Evolutionary conservation across 2,113 vertebrate genomes (phyloP).

Genomic region (Oreochromis niloticus): DNA sequence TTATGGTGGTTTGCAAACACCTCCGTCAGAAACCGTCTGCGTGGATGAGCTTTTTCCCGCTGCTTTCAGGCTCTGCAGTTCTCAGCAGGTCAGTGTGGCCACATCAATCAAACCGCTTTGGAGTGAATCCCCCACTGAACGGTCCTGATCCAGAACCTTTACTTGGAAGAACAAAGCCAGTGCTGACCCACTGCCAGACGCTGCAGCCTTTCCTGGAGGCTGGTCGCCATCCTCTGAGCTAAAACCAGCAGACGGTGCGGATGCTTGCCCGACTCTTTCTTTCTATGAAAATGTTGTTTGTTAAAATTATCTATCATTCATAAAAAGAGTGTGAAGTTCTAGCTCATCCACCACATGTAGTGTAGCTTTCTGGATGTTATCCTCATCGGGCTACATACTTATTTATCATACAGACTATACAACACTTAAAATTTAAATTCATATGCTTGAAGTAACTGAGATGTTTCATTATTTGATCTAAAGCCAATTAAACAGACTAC

Average conservation of each 20-base stretch:
- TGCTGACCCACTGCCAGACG: background rate
- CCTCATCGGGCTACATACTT: background rate
- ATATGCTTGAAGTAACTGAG: background rate
- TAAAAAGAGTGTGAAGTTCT: background rate
- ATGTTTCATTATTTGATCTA: background rate
- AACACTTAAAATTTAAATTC: background rate
- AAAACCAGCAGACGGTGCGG: background rate
- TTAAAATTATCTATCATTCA: background rate
- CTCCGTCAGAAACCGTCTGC: background rate
- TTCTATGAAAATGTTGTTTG: background rate
- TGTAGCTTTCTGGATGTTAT: background rate
- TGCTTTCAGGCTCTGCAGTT: background rate
- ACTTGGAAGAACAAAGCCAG: background rate
- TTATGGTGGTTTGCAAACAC: background rate
- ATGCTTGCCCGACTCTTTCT: accelerated
- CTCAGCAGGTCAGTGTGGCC: background rate
- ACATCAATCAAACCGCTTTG: background rate
- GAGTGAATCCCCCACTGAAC: background rate
- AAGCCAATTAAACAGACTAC: background rate
- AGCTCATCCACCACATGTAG: background rate
- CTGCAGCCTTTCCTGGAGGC: background rate
- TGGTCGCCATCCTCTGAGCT: background rate
- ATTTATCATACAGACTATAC: background rate
- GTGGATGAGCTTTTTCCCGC: too few species aligned
- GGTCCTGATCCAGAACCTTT: background rate